Percentiles rank a stretch among this genome's conserved stretches.
phyloP scores from a whole-genome alignment of 2,888 invertebrate genomes.

The Raillietiella orientalis region DNA sequence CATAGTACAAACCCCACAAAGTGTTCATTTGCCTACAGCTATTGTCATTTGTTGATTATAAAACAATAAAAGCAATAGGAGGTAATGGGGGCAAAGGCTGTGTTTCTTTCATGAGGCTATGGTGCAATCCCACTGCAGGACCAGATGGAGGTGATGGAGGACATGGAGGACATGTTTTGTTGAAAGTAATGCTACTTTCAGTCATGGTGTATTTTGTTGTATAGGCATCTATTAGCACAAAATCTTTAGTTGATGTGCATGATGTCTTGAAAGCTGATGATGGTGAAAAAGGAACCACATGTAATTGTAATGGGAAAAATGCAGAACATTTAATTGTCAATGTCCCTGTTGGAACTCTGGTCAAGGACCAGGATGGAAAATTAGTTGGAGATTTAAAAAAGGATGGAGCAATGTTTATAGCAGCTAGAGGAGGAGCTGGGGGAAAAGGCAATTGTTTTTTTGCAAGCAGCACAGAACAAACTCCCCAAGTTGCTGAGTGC shows the following conservation, averaged over 20 bases:
- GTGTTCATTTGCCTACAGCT: too few species aligned
- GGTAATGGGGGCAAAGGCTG: conserved; percentile 83
- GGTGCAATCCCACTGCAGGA: conserved; percentile 57
- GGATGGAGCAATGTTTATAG: conserved; percentile 47
- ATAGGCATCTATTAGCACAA: conserved; percentile 26
- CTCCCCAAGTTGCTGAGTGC: conserved; percentile 52
- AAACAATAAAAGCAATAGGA: conserved; percentile 27
- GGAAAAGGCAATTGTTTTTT: conserved; percentile 87
- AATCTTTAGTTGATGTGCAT: conserved; percentile 30
- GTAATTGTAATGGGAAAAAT: conserved; percentile 50
- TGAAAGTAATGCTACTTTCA: conserved; percentile 21
- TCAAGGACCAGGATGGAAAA: conserved; percentile 15
- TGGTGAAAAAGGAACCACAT: conserved; percentile 37
- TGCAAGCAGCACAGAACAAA: conserved; percentile 33
- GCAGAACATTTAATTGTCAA: conserved; percentile 30
- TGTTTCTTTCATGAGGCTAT: conserved; percentile 48
- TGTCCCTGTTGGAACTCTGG: conserved; percentile 16
- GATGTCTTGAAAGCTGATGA: conserved; percentile 23
- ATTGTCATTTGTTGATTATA: conserved; percentile 42
- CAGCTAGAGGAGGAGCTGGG: conserved; percentile 77
- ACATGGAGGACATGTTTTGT: conserved; percentile 70
- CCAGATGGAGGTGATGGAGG: conserved; percentile 95
- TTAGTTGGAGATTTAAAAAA: conserved; percentile 30
- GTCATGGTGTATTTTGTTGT: conserved; percentile 5
- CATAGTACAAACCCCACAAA: too few species aligned